Conservation (phyloP, 2,113 vertebrate species). For the Gulo gulo region DNA sequence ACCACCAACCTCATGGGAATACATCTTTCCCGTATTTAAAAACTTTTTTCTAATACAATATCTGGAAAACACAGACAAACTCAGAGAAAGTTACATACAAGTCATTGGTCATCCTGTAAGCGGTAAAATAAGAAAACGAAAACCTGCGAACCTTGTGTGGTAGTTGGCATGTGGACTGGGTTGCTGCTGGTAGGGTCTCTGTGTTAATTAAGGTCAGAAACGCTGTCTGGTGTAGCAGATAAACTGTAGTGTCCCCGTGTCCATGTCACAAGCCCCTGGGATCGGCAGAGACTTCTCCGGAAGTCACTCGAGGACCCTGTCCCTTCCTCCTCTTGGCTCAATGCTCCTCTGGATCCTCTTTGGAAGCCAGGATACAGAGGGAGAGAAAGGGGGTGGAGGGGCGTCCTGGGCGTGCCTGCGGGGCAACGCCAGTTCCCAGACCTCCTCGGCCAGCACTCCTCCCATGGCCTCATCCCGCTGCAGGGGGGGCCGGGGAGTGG, state of each 20-base stretch:
- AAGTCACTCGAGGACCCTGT: background rate
- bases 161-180: background rate
- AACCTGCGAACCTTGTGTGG: background rate
- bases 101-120: background rate
- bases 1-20: background rate
- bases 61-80: background rate
- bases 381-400: background rate
- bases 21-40: background rate
- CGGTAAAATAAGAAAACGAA: background rate
- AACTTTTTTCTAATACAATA: background rate
- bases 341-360: no score
- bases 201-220: background rate
- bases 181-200: background rate
- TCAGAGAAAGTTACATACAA: background rate
- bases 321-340: background rate
- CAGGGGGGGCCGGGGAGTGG: background rate
- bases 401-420: background rate
- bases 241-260: background rate
- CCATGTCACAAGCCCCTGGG: background rate
- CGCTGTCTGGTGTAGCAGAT: background rate
- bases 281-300: no score
- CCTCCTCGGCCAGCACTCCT: background rate
- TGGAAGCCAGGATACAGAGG: background rate
- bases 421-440: accelerated
- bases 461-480: no score